Evolutionary conservation across 1,140 invertebrate species (phyloP).

Genomic region (Megathymus violae): DNA sequence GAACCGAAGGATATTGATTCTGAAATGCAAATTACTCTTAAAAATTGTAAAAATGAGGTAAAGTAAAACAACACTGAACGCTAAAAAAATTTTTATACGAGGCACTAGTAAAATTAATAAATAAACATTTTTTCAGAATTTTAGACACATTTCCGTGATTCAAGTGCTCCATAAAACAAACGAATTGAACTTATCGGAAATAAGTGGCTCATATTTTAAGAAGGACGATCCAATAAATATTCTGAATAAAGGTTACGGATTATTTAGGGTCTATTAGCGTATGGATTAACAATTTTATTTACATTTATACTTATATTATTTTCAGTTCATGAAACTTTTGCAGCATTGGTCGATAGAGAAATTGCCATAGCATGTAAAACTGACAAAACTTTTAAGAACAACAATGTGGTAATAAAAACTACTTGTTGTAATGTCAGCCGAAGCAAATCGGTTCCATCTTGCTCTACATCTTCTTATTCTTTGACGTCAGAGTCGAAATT

Average conservation of each 20-base stretch:
- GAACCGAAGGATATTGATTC: slow-evolving; percentile 55
- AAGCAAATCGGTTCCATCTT: slow-evolving; percentile 44
- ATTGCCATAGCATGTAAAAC: slow-evolving; percentile 52
- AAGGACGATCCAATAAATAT: slow-evolving; percentile 65
- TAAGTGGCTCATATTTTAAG: slow-evolving; percentile 21
- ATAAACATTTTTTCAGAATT: slow-evolving; percentile 53
- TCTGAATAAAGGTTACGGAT: slow-evolving; percentile 68
- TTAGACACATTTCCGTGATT: slow-evolving; percentile 62
- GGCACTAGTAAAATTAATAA: background rate
- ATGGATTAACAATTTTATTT: slow-evolving; percentile 6
- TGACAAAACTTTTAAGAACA: slow-evolving; percentile 29
- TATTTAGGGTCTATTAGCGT: too few species aligned
- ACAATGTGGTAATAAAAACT: slow-evolving; percentile 48
- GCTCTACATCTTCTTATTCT: slow-evolving; percentile 45
- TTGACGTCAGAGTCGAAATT: slow-evolving; percentile 42
- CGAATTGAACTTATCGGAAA: slow-evolving; percentile 34
- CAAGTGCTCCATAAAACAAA: slow-evolving; percentile 77
- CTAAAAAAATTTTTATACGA: slow-evolving; percentile 1
- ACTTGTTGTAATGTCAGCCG: slow-evolving; percentile 48
- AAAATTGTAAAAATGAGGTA: slow-evolving; percentile 70
- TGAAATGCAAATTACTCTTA: slow-evolving; percentile 76
- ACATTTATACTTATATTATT: slow-evolving; percentile 19
- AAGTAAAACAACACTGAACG: slow-evolving; percentile 2
- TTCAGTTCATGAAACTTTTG: slow-evolving; percentile 68
- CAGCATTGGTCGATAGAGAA: slow-evolving; percentile 64